Percentiles rank a stretch among this genome's conserved stretches.
These are phyloP conservation scores for Neodontobutis hainanensis DNA, from an alignment of 2,113 vertebrate genomes.

Conservation along the genomic window DNA sequence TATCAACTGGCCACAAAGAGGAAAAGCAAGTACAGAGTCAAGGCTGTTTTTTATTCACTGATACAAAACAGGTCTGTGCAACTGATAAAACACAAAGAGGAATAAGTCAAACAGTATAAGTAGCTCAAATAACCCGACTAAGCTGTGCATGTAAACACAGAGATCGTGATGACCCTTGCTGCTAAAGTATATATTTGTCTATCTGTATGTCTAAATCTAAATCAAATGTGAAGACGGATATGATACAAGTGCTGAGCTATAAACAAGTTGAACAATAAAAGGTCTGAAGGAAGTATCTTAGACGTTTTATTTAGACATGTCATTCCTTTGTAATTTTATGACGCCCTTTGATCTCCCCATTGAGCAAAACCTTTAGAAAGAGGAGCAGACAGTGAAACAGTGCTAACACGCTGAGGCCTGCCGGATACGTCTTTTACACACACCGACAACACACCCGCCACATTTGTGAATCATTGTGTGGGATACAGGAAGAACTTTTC, in stretches of 20 bases:
- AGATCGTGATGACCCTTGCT: too few species aligned
- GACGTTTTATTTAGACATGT: constrained; percentile 59
- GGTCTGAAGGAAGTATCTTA: constrained; percentile 39
- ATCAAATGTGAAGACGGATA: too few species aligned
- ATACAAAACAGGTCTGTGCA: constrained; percentile 35
- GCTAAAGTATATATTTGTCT: too few species aligned
- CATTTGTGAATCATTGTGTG: constrained; percentile 35
- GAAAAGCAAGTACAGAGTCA: constrained; percentile 41
- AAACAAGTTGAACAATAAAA: constrained; percentile 10
- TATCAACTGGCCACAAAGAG: constrained; percentile 45
- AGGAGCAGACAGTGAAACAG: constrained; percentile 51
- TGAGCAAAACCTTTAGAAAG: constrained; percentile 38
- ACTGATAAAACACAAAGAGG: too few species aligned
- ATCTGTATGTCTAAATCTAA: too few species aligned
- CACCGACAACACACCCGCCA: constrained; percentile 21
- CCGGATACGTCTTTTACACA: constrained; percentile 57
- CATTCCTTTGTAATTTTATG: constrained; percentile 70
- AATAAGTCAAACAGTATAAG: constrained; percentile 8
- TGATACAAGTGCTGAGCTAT: background rate
- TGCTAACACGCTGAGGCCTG: constrained; percentile 51
- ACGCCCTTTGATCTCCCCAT: constrained; percentile 66
- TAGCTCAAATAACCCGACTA: background rate
- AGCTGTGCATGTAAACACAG: too few species aligned
- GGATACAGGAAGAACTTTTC: constrained; percentile 8
- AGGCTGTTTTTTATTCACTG: constrained; percentile 51